Base-by-base conservation (phyloP, 2,113 vertebrate species). In the Ascaphus truei region DNA sequence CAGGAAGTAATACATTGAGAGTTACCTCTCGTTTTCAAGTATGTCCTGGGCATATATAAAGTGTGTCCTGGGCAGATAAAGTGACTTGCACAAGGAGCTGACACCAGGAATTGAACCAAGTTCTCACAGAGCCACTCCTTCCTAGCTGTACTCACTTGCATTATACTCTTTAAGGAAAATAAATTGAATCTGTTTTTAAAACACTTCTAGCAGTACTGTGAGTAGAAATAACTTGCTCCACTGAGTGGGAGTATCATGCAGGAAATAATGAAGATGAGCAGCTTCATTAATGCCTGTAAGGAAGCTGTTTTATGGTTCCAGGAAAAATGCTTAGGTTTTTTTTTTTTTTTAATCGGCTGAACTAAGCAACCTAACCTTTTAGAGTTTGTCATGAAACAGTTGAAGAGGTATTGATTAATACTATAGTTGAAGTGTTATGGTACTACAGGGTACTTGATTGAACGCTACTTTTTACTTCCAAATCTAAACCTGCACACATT, bases 171-270 rank as follows among this genome's bases (percentile, higher is more conserved):
- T 56, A 43, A 45, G 5, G 41, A 33, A 73, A 75, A 73, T 69
- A 57, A 18, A 29, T 77, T 67, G 65, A 37, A 81, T 69, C 73
- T 71, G 67, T 74, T 59, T 57, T 50, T 62, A 51, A 76, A 60
- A 55, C 73, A 31, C 72, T 77, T 79, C 15, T 47, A 30, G 43
- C 62, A 48, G 39, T 5, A 26, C 34, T 43, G 36, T 39, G 33
- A 34, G 53, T 66, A 26, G 50, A 48, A 73, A 62, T 71, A 53
- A 74, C 52, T 34, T 78, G 13, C 65, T 74, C 65, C 58, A 77
- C 61, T 69, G 1, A 78, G 76, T 78, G 72, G 61, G 78, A 77
- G 71, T 72, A 62, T 37, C 13, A 61, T 7, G 5, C 45, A 51
- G 23, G 51, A 59, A 50, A 33, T 22, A 82, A 37, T 74, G 74